A percentile compares a stretch with the other conserved stretches of the same genome.
These are phyloP conservation scores for Yponomeuta sedellus DNA, from an alignment of 2,888 invertebrate species.

Conservation along the genomic window DNA sequence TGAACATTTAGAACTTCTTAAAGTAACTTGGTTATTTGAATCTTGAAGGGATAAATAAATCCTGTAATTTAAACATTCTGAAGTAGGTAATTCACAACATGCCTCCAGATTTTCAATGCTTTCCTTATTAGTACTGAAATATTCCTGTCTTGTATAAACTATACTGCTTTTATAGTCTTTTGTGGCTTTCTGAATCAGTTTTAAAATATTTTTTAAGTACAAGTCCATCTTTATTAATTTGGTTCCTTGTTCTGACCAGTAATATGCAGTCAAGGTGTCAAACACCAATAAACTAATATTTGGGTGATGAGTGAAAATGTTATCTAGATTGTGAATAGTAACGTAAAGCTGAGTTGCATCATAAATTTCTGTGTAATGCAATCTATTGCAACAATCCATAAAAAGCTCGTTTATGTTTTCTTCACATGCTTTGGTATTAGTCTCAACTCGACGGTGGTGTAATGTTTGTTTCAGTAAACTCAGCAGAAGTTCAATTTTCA, in stretches of 20 bases:
- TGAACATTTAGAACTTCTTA: conserved; percentile 30
- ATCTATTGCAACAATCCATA: conserved; percentile 34
- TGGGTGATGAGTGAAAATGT: conserved; percentile 44
- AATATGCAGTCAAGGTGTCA: conserved; percentile 67
- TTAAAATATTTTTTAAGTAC: conserved; percentile 56
- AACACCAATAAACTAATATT: conserved; percentile 58
- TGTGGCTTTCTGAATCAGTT: conserved; percentile 56
- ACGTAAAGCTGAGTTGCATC: conserved; percentile 57
- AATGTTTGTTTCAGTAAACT: conserved; percentile 34
- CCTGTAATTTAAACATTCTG: conserved; percentile 51
- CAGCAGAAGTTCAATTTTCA: conserved; percentile 40
- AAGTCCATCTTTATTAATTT: conserved; percentile 67
- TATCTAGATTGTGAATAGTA: conserved; percentile 61
- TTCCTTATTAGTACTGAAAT: conserved; percentile 64
- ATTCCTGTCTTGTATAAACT: conserved; percentile 71
- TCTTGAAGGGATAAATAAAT: conserved; percentile 38
- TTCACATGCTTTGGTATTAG: conserved; percentile 16
- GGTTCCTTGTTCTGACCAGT: conserved; percentile 68
- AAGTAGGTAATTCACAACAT: conserved; percentile 32
- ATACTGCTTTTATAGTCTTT: conserved; percentile 66
- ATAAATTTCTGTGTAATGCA: conserved; percentile 53
- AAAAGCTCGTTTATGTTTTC: conserved; percentile 29
- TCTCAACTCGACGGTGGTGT: conserved; percentile 7
- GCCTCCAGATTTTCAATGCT: conserved; percentile 35
- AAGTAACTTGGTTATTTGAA: conserved; percentile 29